phyloP scores from a whole-genome alignment of 2,888 invertebrate genomes.

The Lomographa bimaculata region DNA sequence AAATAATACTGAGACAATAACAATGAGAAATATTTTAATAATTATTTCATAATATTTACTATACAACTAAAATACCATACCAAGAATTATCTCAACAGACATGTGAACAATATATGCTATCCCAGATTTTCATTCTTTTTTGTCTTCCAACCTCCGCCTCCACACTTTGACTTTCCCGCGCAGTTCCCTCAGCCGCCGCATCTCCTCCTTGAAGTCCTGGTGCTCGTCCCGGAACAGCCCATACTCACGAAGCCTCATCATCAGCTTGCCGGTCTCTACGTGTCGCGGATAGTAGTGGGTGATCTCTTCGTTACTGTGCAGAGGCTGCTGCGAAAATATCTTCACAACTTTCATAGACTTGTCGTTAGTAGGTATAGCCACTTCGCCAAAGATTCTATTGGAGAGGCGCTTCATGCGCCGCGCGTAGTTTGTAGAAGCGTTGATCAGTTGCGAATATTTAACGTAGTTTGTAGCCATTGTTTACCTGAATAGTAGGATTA shows the following conservation, averaged over 20 bases:
- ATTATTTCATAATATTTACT: no score
- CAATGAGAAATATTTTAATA: no score
- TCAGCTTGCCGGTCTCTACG: slow-evolving; percentile 88
- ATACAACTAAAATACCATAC: no score
- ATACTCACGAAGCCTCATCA: slow-evolving; percentile 88
- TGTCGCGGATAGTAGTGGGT: slow-evolving; percentile 95
- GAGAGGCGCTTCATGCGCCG: slow-evolving; percentile 93
- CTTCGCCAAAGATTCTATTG: slow-evolving; percentile 95
- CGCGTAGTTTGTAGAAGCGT: slow-evolving; percentile 90
- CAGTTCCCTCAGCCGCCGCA: slow-evolving; percentile 88
- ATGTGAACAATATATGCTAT: no score
- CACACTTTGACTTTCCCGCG: slow-evolving; percentile 88
- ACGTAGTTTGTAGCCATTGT: slow-evolving; percentile 85
- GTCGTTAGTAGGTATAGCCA: slow-evolving; percentile 88
- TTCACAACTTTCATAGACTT: slow-evolving; percentile 92
- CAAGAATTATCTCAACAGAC: no score
- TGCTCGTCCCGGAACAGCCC: slow-evolving; percentile 95
- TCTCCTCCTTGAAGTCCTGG: slow-evolving; percentile 94
- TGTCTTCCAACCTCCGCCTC: slow-evolving; percentile 72
- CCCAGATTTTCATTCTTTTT: no score
- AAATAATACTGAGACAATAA: no score
- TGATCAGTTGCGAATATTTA: slow-evolving; percentile 88
- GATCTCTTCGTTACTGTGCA: slow-evolving; percentile 88
- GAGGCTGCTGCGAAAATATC: slow-evolving; percentile 89
- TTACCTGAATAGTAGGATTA: slow-evolving; percentile 16